phyloP scores from a whole-genome alignment of 1,140 invertebrate genomes.

The Agrilus planipennis region DNA sequence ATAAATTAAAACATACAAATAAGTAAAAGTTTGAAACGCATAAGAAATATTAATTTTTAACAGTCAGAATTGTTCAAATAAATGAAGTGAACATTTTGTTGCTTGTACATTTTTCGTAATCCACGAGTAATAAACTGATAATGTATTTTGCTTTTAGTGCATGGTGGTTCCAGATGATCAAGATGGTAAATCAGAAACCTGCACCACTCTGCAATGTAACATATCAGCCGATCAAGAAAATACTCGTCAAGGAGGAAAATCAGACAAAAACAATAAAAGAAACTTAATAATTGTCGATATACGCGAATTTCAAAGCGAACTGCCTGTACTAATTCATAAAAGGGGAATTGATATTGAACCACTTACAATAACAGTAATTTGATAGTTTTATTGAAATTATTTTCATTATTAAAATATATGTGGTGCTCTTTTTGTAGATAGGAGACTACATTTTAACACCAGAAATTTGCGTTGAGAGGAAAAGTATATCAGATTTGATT shows the following conservation, averaged over 20 bases:
- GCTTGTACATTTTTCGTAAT: no score
- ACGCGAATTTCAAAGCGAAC: constrained; percentile 93
- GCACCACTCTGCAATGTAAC: constrained; percentile 46
- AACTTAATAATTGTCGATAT: constrained; percentile 87
- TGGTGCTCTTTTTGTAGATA: constrained; percentile 42
- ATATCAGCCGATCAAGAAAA: constrained; percentile 34
- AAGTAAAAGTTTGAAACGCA: no score
- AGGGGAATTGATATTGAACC: constrained; percentile 90
- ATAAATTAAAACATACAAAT: no score
- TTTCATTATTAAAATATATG: neutral
- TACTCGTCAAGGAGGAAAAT: constrained; percentile 53
- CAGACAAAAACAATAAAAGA: constrained; percentile 22
- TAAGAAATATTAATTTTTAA: no score
- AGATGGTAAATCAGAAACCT: constrained; percentile 71
- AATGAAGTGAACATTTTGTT: no score
- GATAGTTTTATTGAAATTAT: neutral
- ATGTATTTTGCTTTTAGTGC: no score
- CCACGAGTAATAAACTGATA: no score
- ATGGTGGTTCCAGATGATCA: constrained; percentile 88
- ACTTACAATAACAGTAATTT: constrained; percentile 63
- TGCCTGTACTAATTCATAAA: constrained; percentile 88
- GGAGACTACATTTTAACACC: constrained; percentile 97
- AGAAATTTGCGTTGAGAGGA: constrained; percentile 92
- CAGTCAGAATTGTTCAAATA: no score
- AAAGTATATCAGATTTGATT: constrained; percentile 95